Conservation (phyloP, 2,113 vertebrate genomes). For the Sapajus apella region DNA sequence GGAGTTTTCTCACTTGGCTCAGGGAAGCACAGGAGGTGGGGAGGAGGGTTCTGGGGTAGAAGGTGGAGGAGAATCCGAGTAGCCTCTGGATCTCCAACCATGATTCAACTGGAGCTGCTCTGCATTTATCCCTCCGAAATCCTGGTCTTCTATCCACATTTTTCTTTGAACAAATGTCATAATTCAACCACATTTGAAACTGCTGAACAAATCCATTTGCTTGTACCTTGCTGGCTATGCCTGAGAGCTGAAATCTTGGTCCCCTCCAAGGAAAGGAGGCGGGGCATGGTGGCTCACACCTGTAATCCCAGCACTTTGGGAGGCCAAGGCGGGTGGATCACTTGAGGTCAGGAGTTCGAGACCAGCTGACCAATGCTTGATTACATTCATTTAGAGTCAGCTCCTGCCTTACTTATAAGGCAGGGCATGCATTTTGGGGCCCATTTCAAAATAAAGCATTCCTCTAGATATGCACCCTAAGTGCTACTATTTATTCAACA, state of each 20-base stretch:
- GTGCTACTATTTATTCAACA: not conserved
- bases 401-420: not conserved
- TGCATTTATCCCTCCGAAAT: not conserved
- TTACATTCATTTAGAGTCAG: not conserved
- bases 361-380: not conserved
- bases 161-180: not conserved
- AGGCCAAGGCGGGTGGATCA: no score
- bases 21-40: not conserved
- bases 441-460: not conserved
- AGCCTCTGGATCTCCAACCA: not conserved
- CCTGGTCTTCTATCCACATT: not conserved
- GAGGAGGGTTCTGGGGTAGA: no score
- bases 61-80: not conserved
- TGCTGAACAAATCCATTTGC: not conserved
- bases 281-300: no score
- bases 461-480: not conserved
- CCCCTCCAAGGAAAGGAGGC: no score
- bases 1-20: not conserved
- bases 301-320: no score
- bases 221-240: accelerated
- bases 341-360: no score
- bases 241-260: not conserved
- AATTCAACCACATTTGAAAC: not conserved
- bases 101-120: no score
- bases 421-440: not conserved